Evolutionary conservation across 2,888 invertebrate genomes (phyloP).

Genomic region (Stenotaenia linearis): DNA sequence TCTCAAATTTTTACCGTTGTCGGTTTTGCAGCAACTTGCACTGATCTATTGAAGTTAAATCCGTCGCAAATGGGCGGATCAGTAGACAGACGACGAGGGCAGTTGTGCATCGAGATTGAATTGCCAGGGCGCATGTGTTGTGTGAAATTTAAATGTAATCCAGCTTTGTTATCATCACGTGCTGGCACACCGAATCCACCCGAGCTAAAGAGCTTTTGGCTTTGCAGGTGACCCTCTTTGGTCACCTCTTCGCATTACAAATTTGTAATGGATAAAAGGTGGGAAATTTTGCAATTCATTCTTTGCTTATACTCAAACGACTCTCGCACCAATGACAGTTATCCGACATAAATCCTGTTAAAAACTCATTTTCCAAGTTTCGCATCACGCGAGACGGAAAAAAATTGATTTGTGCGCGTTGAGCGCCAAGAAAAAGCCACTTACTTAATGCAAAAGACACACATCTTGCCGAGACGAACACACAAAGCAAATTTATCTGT

Average conservation of each 20-base stretch:
- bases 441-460: not conserved
- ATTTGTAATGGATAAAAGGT: not conserved
- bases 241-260: not conserved
- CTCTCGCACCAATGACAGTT: too few species aligned
- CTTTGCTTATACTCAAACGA: not conserved
- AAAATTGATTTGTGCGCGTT: not conserved
- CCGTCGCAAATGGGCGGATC: not conserved
- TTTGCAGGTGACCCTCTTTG: conserved; percentile 7
- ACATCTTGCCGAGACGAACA: not conserved
- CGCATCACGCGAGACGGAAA: not conserved
- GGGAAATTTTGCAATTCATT: not conserved
- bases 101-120: not conserved
- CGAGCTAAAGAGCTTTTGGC: not conserved
- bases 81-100: not conserved
- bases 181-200: not conserved
- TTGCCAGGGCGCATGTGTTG: not conserved
- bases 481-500: not conserved
- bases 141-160: conserved; percentile 9
- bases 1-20: too few species aligned
- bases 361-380: too few species aligned
- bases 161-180: not conserved
- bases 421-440: too few species aligned
- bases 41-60: not conserved
- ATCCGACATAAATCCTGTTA: too few species aligned
- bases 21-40: not conserved